A percentile compares a stretch with the other conserved stretches of the same genome.
Conservation (phyloP, 1,140 invertebrate species). For the Drosophila sproati region DNA sequence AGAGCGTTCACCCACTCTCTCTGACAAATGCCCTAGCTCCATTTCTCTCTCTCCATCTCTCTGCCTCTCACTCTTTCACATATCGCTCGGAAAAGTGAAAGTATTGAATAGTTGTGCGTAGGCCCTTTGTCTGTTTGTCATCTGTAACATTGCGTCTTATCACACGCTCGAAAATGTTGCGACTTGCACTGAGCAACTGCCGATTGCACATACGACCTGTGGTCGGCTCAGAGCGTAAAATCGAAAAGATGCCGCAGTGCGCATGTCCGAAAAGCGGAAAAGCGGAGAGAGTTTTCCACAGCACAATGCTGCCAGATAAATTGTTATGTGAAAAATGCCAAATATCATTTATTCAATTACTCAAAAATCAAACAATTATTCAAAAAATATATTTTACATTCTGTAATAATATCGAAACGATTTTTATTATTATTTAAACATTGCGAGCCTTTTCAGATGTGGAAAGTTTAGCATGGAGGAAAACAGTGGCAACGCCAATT, state of each 20-base stretch:
- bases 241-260: slow-evolving; percentile 20
- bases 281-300: slow-evolving; percentile 64
- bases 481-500: slow-evolving; percentile 61
- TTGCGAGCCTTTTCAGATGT: background rate
- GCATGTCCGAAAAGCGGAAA: slow-evolving; percentile 59
- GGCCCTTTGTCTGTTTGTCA: slow-evolving; percentile 18
- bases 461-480: slow-evolving; percentile 26
- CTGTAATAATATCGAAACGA: background rate
- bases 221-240: slow-evolving; percentile 28
- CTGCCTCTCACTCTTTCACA: background rate
- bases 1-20: background rate
- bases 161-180: slow-evolving; percentile 77
- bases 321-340: slow-evolving; percentile 16
- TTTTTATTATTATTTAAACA: background rate
- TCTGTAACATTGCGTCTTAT: slow-evolving; percentile 58
- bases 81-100: slow-evolving; percentile 62
- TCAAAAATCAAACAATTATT: slow-evolving; percentile 10
- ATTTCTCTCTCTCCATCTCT: slow-evolving; percentile 10
- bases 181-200: slow-evolving; percentile 41
- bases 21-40: background rate
- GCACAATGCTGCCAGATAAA: slow-evolving; percentile 63
- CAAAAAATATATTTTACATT: background rate
- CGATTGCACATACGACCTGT: slow-evolving; percentile 73
- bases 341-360: background rate
- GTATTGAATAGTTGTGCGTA: slow-evolving; percentile 36